Conservation (phyloP, 2,888 invertebrate species). For the Charanyca ferruginea region DNA sequence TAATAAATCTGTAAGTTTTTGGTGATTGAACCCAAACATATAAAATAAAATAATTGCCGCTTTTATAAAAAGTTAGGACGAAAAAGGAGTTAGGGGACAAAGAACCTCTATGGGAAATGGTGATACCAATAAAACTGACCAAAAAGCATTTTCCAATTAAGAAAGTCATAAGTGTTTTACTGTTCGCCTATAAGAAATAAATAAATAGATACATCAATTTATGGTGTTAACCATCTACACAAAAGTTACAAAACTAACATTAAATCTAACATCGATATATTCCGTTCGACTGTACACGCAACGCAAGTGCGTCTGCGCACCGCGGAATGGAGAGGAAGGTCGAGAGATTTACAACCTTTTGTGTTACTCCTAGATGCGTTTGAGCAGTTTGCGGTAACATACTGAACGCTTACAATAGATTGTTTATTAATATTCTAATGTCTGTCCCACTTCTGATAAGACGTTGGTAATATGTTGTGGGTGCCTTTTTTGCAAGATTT, state of each 20-base stretch:
- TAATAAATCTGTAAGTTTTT: too few species aligned
- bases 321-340: conserved; percentile 78
- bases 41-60: too few species aligned
- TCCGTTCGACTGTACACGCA: conserved; percentile 61
- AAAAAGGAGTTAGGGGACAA: too few species aligned
- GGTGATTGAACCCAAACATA: too few species aligned
- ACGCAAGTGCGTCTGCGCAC: conserved; percentile 57
- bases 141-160: too few species aligned
- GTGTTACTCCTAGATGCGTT: conserved; percentile 64
- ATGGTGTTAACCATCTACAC: too few species aligned
- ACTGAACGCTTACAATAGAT: conserved; percentile 51
- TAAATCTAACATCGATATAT: conserved; percentile 23
- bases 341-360: conserved; percentile 82
- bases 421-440: conserved; percentile 60
- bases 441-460: conserved; percentile 52
- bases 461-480: conserved; percentile 1
- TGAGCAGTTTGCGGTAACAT: conserved; percentile 63
- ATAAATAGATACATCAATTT: too few species aligned
- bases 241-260: background rate
- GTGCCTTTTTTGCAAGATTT: background rate
- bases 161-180: too few species aligned
- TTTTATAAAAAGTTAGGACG: too few species aligned
- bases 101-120: too few species aligned
- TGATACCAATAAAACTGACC: too few species aligned
- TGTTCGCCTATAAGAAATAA: too few species aligned